A percentile compares a stretch with the other conserved stretches of the same genome.
Conservation (phyloP, 2,113 vertebrate species). For the Dipodomys stephensi region DNA sequence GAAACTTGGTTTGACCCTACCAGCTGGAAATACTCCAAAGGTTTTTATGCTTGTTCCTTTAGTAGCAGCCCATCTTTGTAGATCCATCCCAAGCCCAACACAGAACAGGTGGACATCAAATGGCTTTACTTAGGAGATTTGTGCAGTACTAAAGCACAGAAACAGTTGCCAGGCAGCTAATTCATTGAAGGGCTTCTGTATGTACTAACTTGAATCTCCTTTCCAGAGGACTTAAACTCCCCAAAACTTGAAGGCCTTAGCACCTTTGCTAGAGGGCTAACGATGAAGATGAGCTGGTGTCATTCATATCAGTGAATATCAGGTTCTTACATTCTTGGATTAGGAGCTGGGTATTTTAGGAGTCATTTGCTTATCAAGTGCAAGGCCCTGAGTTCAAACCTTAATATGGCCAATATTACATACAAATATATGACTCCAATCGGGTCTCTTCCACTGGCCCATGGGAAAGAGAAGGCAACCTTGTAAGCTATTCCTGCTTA, state of each 20-base stretch:
- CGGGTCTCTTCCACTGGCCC: neutral
- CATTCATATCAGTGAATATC: neutral
- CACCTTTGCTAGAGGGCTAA: neutral
- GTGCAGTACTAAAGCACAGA: neutral
- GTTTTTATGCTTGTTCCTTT: neutral
- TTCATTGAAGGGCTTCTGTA: neutral
- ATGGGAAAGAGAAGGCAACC: neutral
- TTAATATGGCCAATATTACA: neutral
- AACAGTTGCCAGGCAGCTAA: neutral
- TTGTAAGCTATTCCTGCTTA: neutral
- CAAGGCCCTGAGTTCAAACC: neutral
- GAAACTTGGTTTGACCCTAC: conserved; percentile 18
- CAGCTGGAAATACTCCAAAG: neutral
- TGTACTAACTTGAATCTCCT: conserved; percentile 38
- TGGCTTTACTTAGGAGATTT: neutral
- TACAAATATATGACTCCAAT: neutral
- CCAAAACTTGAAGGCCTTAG: neutral
- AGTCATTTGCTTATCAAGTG: no score
- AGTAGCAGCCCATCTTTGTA: neutral
- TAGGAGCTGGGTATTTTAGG: neutral
- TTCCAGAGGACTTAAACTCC: neutral
- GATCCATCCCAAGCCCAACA: neutral
- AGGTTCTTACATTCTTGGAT: neutral
- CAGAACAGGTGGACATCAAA: neutral
- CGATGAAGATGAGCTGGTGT: neutral